These are phyloP conservation scores for Phymatocera aterrima DNA, from an alignment of 2,888 invertebrate genomes.

Conservation along the genomic window DNA sequence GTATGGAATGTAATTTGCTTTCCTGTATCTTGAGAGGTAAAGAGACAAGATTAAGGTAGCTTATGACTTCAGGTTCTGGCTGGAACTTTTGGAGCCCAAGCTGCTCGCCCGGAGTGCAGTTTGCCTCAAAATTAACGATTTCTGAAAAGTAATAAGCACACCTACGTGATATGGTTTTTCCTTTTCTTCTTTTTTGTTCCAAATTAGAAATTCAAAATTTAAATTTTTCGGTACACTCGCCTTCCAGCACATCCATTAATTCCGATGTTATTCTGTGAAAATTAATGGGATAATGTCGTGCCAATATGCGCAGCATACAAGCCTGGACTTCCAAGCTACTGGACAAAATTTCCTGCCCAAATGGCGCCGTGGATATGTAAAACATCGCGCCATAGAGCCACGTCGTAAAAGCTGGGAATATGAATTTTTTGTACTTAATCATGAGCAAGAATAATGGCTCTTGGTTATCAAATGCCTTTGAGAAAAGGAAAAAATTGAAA, in stretches of 20 bases:
- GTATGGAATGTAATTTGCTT: slow-evolving; percentile 55
- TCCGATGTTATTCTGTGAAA: slow-evolving; percentile 62
- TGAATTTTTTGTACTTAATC: slow-evolving; percentile 49
- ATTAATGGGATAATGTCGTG: slow-evolving; percentile 60
- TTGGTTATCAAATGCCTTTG: slow-evolving; percentile 53
- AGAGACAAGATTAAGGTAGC: slow-evolving; percentile 60
- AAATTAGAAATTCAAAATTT: not conserved
- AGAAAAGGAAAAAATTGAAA: slow-evolving; percentile 75
- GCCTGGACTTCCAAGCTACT: slow-evolving; percentile 68
- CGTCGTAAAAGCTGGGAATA: slow-evolving; percentile 78
- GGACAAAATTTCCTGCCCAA: slow-evolving; percentile 59
- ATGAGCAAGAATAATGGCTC: not conserved
- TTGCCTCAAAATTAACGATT: slow-evolving; percentile 31
- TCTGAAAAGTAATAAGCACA: slow-evolving; percentile 7
- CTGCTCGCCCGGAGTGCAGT: slow-evolving; percentile 8
- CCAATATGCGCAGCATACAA: slow-evolving; percentile 67
- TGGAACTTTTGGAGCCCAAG: slow-evolving; percentile 57
- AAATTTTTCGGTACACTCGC: slow-evolving; percentile 55
- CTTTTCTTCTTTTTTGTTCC: not conserved
- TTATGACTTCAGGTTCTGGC: slow-evolving; percentile 58
- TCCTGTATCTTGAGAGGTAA: slow-evolving; percentile 61
- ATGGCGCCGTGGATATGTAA: slow-evolving; percentile 78
- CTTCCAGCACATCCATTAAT: slow-evolving; percentile 64
- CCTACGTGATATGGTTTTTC: not conserved
- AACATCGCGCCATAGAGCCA: slow-evolving; percentile 84